Evolutionary conservation across 35 echinoderm and acorn worm genomes (phyloP).

Genomic region (Ophiothrix spiculata): DNA sequence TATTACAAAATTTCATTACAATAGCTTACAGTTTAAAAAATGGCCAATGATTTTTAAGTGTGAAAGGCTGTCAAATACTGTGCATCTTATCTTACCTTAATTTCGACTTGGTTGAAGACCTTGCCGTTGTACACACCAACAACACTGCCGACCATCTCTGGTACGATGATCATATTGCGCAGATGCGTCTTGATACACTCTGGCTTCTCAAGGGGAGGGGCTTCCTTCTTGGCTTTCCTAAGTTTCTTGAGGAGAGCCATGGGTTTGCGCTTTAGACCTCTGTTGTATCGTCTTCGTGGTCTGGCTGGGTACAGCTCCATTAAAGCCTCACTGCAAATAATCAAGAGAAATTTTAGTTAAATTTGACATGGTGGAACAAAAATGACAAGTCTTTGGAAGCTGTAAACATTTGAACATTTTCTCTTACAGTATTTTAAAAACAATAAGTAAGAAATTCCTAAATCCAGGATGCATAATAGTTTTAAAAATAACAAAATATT

Average conservation of each 20-base stretch:
- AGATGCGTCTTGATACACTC: conserved; percentile 95
- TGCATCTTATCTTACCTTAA: conserved; percentile 84
- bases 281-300: conserved; percentile 70
- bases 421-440: no score
- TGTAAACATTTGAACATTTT: no score
- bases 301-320: conserved; percentile 75
- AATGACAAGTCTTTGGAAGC: neutral
- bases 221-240: conserved; percentile 97
- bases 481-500: no score
- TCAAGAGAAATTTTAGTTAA: no score
- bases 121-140: conserved; percentile 93
- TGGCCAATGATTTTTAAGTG: no score
- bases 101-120: conserved; percentile 95
- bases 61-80: no score
- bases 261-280: conserved; percentile 93
- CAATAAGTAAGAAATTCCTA: no score
- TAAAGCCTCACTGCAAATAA: conserved; percentile 65
- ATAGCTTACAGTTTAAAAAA: no score
- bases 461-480: no score
- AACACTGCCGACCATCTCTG: conserved; percentile 97
- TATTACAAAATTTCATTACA: no score
- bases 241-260: conserved; percentile 96
- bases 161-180: conserved; percentile 95
- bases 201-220: conserved; percentile 77
- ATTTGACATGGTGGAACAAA: no score